phyloP scores from a whole-genome alignment of 2,113 vertebrate genomes.

The Brienomyrus longianalis region DNA sequence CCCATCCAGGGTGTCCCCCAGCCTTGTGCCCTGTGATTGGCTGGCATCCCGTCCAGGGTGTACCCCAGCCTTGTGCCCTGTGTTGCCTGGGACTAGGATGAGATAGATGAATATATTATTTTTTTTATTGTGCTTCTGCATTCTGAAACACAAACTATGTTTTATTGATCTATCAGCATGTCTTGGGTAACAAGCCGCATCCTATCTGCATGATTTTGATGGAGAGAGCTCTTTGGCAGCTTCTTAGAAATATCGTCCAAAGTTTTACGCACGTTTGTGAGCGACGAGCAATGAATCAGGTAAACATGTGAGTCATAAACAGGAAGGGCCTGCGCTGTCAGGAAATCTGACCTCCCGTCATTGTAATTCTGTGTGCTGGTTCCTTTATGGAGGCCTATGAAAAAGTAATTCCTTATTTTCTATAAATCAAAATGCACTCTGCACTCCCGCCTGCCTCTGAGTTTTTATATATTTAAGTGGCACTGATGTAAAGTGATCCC shows the following conservation, averaged over 20 bases:
- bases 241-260: conserved; percentile 1
- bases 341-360: conserved; percentile 61
- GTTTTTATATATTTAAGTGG: conserved; percentile 25
- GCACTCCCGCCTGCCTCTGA: conserved; percentile 50
- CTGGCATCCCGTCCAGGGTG: not conserved
- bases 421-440: conserved; percentile 54
- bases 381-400: conserved; percentile 58
- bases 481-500: not conserved
- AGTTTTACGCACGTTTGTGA: not conserved
- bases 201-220: not conserved
- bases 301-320: conserved; percentile 39
- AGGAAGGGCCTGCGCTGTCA: conserved; percentile 49
- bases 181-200: not conserved
- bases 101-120: not conserved
- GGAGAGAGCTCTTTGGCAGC: not conserved
- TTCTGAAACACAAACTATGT: not conserved
- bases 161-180: not conserved
- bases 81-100: not conserved
- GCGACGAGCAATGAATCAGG: conserved; percentile 31
- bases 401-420: conserved; percentile 40
- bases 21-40: not conserved
- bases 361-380: conserved; percentile 58
- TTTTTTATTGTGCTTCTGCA: not conserved
- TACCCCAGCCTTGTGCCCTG: not conserved
- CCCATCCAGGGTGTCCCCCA: not conserved